Conservation (phyloP, 2,113 vertebrate species). For the Pomatostomus ruficeps region DNA sequence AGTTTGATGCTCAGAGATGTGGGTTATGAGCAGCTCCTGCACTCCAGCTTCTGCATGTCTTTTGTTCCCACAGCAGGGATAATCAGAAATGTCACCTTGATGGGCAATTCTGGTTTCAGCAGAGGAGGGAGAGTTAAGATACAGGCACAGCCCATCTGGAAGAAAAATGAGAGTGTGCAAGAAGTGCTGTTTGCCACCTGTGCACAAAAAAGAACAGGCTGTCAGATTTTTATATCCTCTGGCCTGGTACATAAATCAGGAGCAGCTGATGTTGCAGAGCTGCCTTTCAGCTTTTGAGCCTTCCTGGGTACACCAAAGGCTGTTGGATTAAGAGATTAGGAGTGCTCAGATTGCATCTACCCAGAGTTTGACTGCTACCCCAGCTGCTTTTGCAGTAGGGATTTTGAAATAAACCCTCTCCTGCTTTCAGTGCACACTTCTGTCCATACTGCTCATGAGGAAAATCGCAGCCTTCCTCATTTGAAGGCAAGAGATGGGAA, state of each 20-base stretch:
- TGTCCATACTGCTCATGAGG: accelerated
- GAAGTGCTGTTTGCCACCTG: neutral
- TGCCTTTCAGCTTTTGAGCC: neutral
- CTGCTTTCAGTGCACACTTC: neutral
- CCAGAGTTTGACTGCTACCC: neutral
- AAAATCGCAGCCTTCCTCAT: neutral
- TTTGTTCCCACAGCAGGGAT: neutral
- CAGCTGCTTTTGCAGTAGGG: neutral
- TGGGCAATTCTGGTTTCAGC: neutral
- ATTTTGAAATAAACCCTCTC: neutral
- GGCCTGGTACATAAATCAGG: neutral
- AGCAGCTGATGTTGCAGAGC: neutral
- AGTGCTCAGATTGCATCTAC: neutral
- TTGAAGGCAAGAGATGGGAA: neutral
- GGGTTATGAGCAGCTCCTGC: neutral
- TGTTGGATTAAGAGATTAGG: neutral
- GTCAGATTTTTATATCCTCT: neutral
- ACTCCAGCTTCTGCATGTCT: neutral
- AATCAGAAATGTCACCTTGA: neutral
- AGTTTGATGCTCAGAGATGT: neutral
- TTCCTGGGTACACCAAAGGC: neutral
- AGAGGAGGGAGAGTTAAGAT: neutral
- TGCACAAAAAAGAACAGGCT: neutral
- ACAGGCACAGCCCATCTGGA: neutral
- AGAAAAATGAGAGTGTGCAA: neutral